phyloP scores from a whole-genome alignment of 2,113 vertebrate genomes.

The pig (Sus scrofa) region DNA sequence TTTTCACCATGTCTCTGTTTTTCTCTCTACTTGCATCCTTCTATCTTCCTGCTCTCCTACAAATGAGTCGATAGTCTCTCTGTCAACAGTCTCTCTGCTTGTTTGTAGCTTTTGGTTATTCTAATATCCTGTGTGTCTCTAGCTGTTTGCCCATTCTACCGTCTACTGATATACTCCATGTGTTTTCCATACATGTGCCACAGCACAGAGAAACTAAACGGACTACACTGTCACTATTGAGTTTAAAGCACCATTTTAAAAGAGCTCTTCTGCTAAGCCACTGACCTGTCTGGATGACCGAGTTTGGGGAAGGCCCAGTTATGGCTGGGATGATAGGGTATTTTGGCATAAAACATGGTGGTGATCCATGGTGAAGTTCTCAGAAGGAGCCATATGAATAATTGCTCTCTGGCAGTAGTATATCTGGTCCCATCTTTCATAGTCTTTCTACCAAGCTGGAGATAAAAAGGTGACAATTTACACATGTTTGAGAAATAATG shows the following conservation, averaged over 20 bases:
- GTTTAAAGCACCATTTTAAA: slow-evolving; percentile 15
- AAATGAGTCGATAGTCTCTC: background rate
- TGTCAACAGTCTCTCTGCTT: background rate
- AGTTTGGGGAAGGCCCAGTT: background rate
- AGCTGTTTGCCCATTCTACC: background rate
- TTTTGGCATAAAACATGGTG: background rate
- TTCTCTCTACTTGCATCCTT: background rate
- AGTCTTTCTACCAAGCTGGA: background rate
- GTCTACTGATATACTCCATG: background rate
- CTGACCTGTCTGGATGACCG: background rate
- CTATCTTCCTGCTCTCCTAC: background rate
- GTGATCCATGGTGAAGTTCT: background rate
- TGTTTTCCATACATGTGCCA: background rate
- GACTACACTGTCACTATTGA: background rate
- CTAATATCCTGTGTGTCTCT: background rate
- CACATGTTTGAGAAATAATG: background rate
- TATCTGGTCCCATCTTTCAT: background rate
- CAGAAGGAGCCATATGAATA: background rate
- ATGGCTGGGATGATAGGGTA: background rate
- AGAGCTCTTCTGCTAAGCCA: background rate
- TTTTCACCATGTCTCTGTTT: background rate
- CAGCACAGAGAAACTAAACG: background rate
- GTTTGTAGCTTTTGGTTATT: slow-evolving; percentile 39
- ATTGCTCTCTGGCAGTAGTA: background rate
- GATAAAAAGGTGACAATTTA: slow-evolving; percentile 14